These are phyloP conservation scores for Rambutsinella grinnellia DNA, from an alignment of 2,888 invertebrate genomes.

Conservation along the genomic window DNA sequence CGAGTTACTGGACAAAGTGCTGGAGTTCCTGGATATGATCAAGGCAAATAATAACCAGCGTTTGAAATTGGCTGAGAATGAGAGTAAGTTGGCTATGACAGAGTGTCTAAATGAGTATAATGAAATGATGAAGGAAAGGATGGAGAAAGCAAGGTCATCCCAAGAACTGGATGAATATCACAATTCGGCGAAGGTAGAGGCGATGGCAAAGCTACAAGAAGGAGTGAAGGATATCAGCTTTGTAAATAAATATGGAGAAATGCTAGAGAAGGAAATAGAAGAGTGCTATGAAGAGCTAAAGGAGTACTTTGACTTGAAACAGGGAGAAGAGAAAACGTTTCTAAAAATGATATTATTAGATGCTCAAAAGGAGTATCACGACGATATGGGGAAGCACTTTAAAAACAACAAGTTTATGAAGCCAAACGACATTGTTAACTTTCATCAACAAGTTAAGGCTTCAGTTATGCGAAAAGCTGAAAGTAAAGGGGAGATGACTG, in stretches of 20 bases:
- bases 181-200: background rate
- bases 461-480: slow-evolving; percentile 1
- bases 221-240: background rate
- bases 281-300: slow-evolving; percentile 7
- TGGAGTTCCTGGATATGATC: background rate
- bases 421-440: slow-evolving; percentile 9
- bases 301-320: slow-evolving; percentile 10
- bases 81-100: background rate
- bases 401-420: slow-evolving; percentile 28
- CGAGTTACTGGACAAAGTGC: background rate
- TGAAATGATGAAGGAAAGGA: slow-evolving; percentile 1
- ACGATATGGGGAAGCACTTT: slow-evolving; percentile 48
- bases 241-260: background rate
- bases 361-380: slow-evolving; percentile 33
- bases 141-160: background rate
- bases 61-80: background rate
- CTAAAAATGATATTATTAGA: slow-evolving; percentile 5
- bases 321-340: background rate
- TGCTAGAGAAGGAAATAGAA: slow-evolving; percentile 8
- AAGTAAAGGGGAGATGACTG: background rate
- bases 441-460: background rate
- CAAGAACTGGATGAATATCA: background rate
- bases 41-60: background rate
- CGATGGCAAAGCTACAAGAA: background rate
- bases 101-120: slow-evolving; percentile 4